Evolutionary conservation across 30 jellyfish, hydroid and myxozoan species (phyloP), one percentile per base, ranked within the genome.

Genomic region (Cassiopea xamachana): DNA sequence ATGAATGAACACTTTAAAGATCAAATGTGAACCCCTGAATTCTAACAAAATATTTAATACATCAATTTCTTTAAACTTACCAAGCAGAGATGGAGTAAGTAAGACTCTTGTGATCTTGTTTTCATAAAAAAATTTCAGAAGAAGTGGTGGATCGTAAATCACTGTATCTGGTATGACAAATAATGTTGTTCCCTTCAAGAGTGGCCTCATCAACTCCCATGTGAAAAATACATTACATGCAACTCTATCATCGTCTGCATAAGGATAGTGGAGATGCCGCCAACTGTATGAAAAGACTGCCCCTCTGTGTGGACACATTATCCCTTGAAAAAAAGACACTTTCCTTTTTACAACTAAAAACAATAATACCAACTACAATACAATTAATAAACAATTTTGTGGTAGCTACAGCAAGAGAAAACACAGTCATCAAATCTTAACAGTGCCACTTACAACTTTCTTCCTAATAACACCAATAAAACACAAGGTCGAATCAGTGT

Each of bases 151-250:
- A 51, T 89, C 97, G 60, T 94, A 94, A 19, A 94, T 94, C 77
- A 85, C 80, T 45, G 94, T 64, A 49, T 94, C 98, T 0, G 98
- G 98, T 46, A 94, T 94, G 82, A 90, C 92, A 67, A 79, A 90
- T 79, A 90, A 60, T 1, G 98, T 75, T 50, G 84, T 79, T 2
- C 97, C 97, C 83, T 90, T 94, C 27, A 94, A 69, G 60, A 94
- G 94, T 50, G 98, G 98, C 12, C 98, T 96, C 79, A 94, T 90
- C 97, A 94, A 69, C 69, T 94, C 98, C 98, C 98, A 94, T 14
- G 91, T 83, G 85, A 94, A 94, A 81, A 94, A 94, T 16, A 94
- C 94, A 82, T 94, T 94, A 73, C 98, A 89, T 1, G 98, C 98
- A 61, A 90, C 93, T 76, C 97, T 45, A 48, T 94, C 98, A 67